Conservation (phyloP, 2,888 invertebrate species). For the Eupelmus urozonus region DNA sequence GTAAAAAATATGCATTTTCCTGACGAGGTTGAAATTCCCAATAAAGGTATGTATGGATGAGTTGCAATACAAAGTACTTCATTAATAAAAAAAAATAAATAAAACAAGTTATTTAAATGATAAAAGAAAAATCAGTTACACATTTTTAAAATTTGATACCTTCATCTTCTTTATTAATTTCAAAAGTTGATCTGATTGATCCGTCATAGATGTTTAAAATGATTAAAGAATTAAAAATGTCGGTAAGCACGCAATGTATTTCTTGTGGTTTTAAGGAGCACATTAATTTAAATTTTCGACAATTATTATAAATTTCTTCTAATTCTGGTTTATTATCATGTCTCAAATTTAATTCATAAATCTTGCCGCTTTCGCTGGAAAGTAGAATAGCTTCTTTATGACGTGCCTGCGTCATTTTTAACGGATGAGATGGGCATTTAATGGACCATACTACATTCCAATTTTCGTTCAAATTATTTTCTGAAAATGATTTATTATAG, state of each 20-base stretch:
- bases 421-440: constrained; percentile 61
- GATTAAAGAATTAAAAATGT: constrained; percentile 61
- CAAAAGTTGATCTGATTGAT: constrained; percentile 36
- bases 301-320: constrained; percentile 59
- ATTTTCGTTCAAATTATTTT: constrained; percentile 55
- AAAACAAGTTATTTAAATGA: too few relatives aligned
- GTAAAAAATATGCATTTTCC: constrained; percentile 67
- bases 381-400: constrained; percentile 65
- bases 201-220: constrained; percentile 64
- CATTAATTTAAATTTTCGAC: constrained; percentile 57
- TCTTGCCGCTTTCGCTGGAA: constrained; percentile 62
- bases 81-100: constrained; percentile 39
- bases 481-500: constrained; percentile 64
- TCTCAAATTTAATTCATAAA: constrained; percentile 62
- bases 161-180: constrained; percentile 63
- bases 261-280: constrained; percentile 56
- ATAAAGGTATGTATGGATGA: constrained; percentile 63
- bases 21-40: constrained; percentile 60
- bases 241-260: constrained; percentile 58
- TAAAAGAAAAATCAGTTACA: background rate
- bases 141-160: constrained; percentile 59
- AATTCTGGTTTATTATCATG: constrained; percentile 62
- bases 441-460: constrained; percentile 66
- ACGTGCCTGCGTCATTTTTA: constrained; percentile 57
- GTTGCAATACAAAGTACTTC: constrained; percentile 61